Evolutionary conservation across 2,113 vertebrate genomes (phyloP), one percentile per base, ranked within the genome.

Genomic region (Tragelaphus imberbis): DNA sequence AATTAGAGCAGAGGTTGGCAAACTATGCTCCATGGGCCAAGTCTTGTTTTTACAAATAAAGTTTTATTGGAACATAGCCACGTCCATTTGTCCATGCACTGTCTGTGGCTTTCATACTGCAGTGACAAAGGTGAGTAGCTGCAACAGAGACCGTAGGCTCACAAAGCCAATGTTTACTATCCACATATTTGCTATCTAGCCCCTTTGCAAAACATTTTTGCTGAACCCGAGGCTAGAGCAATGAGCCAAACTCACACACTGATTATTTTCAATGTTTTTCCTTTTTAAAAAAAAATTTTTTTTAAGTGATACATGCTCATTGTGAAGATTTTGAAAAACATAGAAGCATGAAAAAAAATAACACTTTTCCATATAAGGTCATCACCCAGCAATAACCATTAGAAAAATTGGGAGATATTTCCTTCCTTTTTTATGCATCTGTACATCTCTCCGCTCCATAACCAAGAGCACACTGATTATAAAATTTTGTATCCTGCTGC

Each of bases 11-110:
- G 56, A 51, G 10, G 21, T 8, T 68, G 40, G 58, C 49, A 77
- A 90, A 88, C 68, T 40, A 55, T 5, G 17, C 9, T 19, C 53
- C 6, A 3, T 13, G 71, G 71, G 36, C 71, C 71, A 77, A 44
- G 88, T 68, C 84, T 40, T 86, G 7, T 44, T 84, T 89, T 84
- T 91, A 36, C 65, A 89, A 96, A 97, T 89, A 93, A 97, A 95
- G 89, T 93, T 97, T 97, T 94, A 91, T 80, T 88, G 47, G 61
- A 68, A 95, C 61, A 93, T 7, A n/a, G 79, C 12, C 59, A 49
- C 0, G 2, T 55, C 44, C 84, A 59, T 27, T 79, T 59, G 14
- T n/a, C 77, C 44, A 4, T 51, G 11, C 30, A 1, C 23, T 56
- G 3, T 79, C 51, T 28, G 2, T 16, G 36, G 79, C 85, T 61